phyloP scores from a whole-genome alignment of 2,888 invertebrate genomes.

The Apamea epomidion region DNA sequence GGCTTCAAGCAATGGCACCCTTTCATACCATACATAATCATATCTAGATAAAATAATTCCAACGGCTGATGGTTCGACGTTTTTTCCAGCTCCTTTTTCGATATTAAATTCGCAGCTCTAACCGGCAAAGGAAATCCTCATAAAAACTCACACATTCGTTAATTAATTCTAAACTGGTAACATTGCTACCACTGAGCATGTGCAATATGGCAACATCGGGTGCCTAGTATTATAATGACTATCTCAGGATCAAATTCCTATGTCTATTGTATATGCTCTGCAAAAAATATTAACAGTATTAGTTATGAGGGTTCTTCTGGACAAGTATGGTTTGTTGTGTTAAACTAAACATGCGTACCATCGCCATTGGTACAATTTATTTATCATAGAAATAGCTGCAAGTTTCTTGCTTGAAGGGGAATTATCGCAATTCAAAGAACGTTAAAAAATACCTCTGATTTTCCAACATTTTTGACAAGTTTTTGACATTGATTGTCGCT shows the following conservation, averaged over 20 bases:
- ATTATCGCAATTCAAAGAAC: no score
- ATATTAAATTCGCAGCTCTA: constrained; percentile 26
- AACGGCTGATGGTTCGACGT: neutral
- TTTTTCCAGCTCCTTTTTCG: constrained; percentile 13
- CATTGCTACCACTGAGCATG: constrained; percentile 3
- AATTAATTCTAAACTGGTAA: constrained; percentile 58
- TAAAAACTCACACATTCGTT: constrained; percentile 45
- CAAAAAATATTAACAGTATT: constrained; percentile 24
- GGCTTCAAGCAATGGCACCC: neutral
- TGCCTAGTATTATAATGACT: constrained; percentile 44
- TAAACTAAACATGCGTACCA: neutral
- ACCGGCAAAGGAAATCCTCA: constrained; percentile 27
- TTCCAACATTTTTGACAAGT: no score
- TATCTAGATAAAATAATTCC: constrained; percentile 8
- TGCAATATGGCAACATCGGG: constrained; percentile 29
- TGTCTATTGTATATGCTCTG: constrained; percentile 4
- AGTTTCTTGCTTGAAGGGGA: neutral
- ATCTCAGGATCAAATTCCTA: constrained; percentile 33
- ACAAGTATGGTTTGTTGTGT: neutral
- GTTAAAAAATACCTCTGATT: no score
- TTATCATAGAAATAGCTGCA: neutral
- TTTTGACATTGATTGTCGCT: no score
- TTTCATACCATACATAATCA: neutral
- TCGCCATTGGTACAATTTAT: neutral
- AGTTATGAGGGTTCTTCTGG: neutral